Conservation (phyloP, 2,113 vertebrate genomes). For the Rhynchomys soricoides region DNA sequence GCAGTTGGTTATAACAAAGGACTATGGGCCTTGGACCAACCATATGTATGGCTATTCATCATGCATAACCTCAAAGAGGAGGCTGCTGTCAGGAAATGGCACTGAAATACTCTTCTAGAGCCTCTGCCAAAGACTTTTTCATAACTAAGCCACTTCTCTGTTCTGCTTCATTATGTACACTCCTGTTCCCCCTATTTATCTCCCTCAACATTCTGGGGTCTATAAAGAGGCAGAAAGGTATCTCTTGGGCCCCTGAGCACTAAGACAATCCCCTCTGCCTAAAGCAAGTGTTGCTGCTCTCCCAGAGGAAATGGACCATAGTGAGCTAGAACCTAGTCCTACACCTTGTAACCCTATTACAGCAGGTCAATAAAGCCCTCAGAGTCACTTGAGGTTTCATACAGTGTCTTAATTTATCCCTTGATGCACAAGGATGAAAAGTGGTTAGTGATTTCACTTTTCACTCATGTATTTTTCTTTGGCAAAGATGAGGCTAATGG, state of each 20-base stretch:
- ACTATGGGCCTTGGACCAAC: not conserved
- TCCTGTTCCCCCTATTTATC: not conserved
- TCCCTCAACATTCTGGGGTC: not conserved
- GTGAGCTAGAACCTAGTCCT: not conserved
- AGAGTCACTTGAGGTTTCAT: not conserved
- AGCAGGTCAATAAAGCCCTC: not conserved
- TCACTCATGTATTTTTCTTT: not conserved
- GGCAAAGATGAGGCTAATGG: not conserved
- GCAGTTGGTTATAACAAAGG: not conserved
- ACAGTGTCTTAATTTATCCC: not conserved
- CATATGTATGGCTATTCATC: too few relatives aligned
- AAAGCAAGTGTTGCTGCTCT: rapidly evolving
- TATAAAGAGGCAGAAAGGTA: not conserved
- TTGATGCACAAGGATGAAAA: not conserved
- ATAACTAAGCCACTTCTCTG: not conserved
- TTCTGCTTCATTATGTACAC: not conserved
- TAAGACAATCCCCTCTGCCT: not conserved
- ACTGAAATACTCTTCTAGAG: not conserved
- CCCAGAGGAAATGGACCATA: not conserved
- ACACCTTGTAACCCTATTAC: too few relatives aligned
- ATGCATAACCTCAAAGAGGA: not conserved
- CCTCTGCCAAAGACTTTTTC: not conserved
- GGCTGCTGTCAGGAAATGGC: not conserved
- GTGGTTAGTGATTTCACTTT: not conserved
- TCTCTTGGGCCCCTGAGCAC: not conserved